phyloP scores from a whole-genome alignment of 2,797 vertebrate genomes.

The Epinephelus awoara region DNA sequence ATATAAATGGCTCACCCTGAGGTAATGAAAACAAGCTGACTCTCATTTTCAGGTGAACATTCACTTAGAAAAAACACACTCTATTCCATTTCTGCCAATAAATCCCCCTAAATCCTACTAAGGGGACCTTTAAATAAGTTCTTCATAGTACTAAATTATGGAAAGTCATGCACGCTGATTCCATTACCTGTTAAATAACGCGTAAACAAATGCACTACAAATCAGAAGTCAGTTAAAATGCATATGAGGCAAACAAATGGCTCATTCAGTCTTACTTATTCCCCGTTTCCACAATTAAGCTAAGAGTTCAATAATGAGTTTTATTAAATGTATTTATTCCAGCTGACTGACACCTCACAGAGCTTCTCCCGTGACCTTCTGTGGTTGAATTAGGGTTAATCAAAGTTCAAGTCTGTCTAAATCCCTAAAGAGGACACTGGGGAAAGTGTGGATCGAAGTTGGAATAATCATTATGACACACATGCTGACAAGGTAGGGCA shows the following conservation, averaged over 20 bases:
- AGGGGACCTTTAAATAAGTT: neutral
- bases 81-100: too few species aligned
- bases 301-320: slow-evolving; percentile 24
- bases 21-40: too few species aligned
- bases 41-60: too few species aligned
- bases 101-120: too few species aligned
- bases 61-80: too few species aligned
- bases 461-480: slow-evolving; percentile 42
- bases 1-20: too few species aligned
- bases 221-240: slow-evolving; percentile 12
- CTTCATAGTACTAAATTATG: neutral
- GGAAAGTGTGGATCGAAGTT: slow-evolving; percentile 40
- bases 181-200: neutral
- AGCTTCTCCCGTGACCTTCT: slow-evolving; percentile 30
- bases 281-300: slow-evolving; percentile 21
- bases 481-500: slow-evolving; percentile 34
- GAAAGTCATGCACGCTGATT: neutral
- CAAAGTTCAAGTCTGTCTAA: slow-evolving; percentile 61
- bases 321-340: slow-evolving; percentile 42
- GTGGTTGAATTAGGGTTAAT: slow-evolving; percentile 59
- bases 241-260: neutral
- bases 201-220: slow-evolving; percentile 13
- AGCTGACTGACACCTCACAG: slow-evolving; percentile 27
- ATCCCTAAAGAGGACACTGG: slow-evolving; percentile 42
- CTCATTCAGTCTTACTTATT: slow-evolving; percentile 17